Evolutionary conservation across 2,113 vertebrate genomes (phyloP).

Genomic region (Centrocercus urophasianus): DNA sequence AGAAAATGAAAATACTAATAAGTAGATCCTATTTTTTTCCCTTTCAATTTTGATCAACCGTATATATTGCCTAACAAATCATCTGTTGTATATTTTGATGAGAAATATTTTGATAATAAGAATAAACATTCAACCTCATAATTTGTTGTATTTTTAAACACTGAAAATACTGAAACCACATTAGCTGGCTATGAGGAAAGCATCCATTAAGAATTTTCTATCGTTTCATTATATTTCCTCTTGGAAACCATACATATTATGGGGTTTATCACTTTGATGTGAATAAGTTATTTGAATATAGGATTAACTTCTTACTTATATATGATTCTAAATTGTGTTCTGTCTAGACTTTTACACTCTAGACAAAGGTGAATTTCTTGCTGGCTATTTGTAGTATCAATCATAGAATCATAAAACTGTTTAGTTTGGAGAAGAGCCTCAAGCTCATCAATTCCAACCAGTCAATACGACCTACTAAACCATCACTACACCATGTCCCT

Average conservation of each 20-base stretch:
- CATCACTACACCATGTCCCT: no score
- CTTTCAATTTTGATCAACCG: conserved; percentile 22
- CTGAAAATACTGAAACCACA: background rate
- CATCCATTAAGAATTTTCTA: background rate
- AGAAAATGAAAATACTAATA: conserved; percentile 22
- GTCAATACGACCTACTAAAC: background rate
- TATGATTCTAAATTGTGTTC: background rate
- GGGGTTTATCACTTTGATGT: background rate
- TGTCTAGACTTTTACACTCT: background rate
- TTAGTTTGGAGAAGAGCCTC: background rate
- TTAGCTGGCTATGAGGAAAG: background rate
- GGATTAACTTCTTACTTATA: background rate
- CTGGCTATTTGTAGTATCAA: background rate
- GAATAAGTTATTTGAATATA: background rate
- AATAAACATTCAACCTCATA: background rate
- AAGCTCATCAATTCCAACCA: background rate
- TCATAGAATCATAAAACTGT: background rate
- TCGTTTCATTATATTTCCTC: background rate
- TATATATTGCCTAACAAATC: background rate
- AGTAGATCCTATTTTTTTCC: background rate
- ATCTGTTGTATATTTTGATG: background rate
- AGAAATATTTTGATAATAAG: background rate
- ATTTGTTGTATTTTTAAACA: background rate
- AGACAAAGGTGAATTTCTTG: background rate
- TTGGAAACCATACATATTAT: background rate